Evolutionary conservation across 2,797 vertebrate species (phyloP).

Genomic region (Eulemur mongoz): DNA sequence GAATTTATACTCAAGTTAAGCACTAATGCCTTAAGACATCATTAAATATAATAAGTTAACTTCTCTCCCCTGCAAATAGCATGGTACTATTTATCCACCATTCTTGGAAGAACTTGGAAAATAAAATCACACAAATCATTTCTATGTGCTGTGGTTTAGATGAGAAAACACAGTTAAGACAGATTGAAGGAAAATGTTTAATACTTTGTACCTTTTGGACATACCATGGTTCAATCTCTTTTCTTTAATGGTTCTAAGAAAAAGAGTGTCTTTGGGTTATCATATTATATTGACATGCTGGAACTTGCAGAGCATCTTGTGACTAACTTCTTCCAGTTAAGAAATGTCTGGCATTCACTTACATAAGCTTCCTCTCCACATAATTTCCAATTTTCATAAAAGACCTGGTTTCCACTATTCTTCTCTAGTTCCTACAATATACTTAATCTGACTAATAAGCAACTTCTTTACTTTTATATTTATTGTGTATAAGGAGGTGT

Average conservation of each 20-base stretch:
- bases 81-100: neutral
- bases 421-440: neutral
- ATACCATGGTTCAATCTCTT: neutral
- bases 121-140: conserved; percentile 10
- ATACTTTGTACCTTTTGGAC: neutral
- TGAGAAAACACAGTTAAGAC: neutral
- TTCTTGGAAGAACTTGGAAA: conserved; percentile 1
- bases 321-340: neutral
- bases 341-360: neutral
- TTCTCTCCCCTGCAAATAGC: neutral
- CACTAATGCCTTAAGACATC: neutral
- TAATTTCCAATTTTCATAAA: neutral
- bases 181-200: neutral
- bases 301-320: neutral
- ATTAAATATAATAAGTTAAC: neutral
- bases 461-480: neutral
- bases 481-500: neutral
- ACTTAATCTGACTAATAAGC: neutral
- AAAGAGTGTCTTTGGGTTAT: neutral
- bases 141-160: neutral
- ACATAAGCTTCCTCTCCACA: neutral
- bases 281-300: neutral
- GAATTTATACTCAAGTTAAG: neutral
- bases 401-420: neutral
- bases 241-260: neutral